Base-by-base conservation (phyloP, 35 echinoderm and acorn worm genomes). In the Hemicentrotus pulcherrimus region DNA sequence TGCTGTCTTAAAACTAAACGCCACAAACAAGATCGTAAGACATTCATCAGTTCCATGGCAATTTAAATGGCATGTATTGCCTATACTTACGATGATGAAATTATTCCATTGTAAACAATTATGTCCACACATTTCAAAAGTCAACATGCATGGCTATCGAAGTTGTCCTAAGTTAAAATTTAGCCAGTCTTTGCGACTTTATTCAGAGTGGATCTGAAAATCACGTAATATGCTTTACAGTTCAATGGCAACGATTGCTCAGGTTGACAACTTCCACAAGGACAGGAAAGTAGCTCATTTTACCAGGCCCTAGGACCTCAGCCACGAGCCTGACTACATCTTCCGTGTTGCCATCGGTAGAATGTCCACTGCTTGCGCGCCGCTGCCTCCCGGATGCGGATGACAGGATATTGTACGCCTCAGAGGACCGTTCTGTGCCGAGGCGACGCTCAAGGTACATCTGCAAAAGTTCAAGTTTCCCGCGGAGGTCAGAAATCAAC, bases 371-470 rank as follows among this genome's bases (percentile, higher is more conserved):
- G 13, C 22, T 58, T 5, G 48, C 31, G 12, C 6, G 9, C 12
- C 0, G n/a, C 9, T 58, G 11, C 30, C 24, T 47, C 11, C 46
- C 46, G 46, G 22, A 50, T 19, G 91, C 91, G 16, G 45, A 31
- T 31, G 47, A 13, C 18, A 50, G 4, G 91, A 93, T 93, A 31
- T 93, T 47, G 41, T 93, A 93, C n/a, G 91, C 91, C 48, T 58
- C 91, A 4, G 46, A 47, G 5, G 91, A 46, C 91, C 91, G 46
- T 46, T 93, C 91, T 15, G 91, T 31, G 18, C 91, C 91, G 5
- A 93, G 91, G 46, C 91, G 91, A 31, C 91, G 32, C 46, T 93
- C 91, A 58, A 93, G 91, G 30, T 93, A 93, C 48, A 93, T 93
- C 91, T 93, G 50, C 91, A 93, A 58, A 6, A 93, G 91, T 58